Percentiles rank a stretch among this genome's conserved stretches.
Evolutionary conservation across 2,888 invertebrate genomes (phyloP).

Genomic region (Fragum fragum): DNA sequence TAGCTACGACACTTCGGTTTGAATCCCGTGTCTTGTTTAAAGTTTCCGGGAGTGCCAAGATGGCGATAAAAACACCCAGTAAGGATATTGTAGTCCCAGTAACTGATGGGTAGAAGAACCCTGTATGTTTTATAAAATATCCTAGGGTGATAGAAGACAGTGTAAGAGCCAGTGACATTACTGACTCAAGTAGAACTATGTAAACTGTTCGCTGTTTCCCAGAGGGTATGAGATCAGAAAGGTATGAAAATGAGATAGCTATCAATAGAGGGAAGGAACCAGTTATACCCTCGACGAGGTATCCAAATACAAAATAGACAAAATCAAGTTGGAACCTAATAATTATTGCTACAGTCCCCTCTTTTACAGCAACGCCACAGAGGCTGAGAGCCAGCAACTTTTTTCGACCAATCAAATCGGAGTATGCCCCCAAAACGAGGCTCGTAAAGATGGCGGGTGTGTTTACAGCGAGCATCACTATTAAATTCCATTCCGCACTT

Average conservation of each 20-base stretch:
- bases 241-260: conserved; percentile 48
- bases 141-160: conserved; percentile 41
- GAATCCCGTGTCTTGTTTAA: background rate
- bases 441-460: conserved; percentile 59
- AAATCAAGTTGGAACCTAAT: conserved; percentile 41
- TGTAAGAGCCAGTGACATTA: conserved; percentile 41
- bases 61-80: conserved; percentile 18
- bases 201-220: conserved; percentile 50
- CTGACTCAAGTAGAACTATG: conserved; percentile 49
- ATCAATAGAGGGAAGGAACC: conserved; percentile 43
- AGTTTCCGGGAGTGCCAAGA: conserved; percentile 56
- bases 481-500: conserved; percentile 52
- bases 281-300: conserved; percentile 47
- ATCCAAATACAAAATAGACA: conserved; percentile 33
- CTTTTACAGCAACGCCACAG: conserved; percentile 26
- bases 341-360: conserved; percentile 15
- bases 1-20: background rate
- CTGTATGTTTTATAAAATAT: conserved; percentile 38
- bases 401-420: conserved; percentile 61
- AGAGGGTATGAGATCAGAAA: conserved; percentile 49
- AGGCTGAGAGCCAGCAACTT: conserved; percentile 45
- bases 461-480: conserved; percentile 30
- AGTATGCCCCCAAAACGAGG: conserved; percentile 53
- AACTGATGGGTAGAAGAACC: conserved; percentile 51
- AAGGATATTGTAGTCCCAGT: conserved; percentile 13